Evolutionary conservation across 2,113 vertebrate genomes (phyloP), one percentile per base, ranked within the genome.

Genomic region (Synchiropus splendidus): DNA sequence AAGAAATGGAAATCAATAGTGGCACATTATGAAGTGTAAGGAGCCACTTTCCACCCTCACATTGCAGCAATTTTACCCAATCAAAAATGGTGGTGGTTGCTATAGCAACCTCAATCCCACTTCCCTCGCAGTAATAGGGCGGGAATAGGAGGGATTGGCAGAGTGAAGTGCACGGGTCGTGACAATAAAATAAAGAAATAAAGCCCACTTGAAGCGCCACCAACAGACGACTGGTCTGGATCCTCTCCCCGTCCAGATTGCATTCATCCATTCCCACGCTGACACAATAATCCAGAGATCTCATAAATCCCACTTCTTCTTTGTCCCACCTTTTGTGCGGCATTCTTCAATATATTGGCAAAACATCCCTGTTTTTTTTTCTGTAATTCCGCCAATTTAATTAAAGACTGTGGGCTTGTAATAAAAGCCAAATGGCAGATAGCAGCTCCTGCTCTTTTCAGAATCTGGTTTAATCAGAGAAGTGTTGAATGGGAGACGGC

Each of bases 391-490:
- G 58, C 45, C 61, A 39, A 69, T 74, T 80, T 80, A 80, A 82
- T 82, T 80, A 80, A 75, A 80, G 51, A 21, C 36, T 58, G 36
- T 42, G 68, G 65, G 42, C 75, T 78, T 79, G 54, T 67, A 79
- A 79, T 82, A 80, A 79, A 80, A 76, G 76, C 72, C 64, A 81
- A 73, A 79, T 74, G 69, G 66, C 74, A 81, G 70, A 80, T 77
- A 72, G 65, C 66, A 31, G 62, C 50, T 64, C n/a, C 61, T 15
- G 54, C 56, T 61, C 64, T 70, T 66, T 70, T 69, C 59, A 37
- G 42, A 54, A 51, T 61, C 61, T 57, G 72, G 69, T 82, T 75
- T 79, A 79, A 78, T 81, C 70, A 73, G 64, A 65, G 60, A 56
- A 58, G 58, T 71, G 54, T 58, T 70, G 68, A 75, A 75, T 68